A percentile compares a stretch with the other conserved stretches of the same genome.
These are phyloP conservation scores for Pseudococcus jackbeardsleyi DNA, from an alignment of 2,888 invertebrate species.

Conservation along the genomic window DNA sequence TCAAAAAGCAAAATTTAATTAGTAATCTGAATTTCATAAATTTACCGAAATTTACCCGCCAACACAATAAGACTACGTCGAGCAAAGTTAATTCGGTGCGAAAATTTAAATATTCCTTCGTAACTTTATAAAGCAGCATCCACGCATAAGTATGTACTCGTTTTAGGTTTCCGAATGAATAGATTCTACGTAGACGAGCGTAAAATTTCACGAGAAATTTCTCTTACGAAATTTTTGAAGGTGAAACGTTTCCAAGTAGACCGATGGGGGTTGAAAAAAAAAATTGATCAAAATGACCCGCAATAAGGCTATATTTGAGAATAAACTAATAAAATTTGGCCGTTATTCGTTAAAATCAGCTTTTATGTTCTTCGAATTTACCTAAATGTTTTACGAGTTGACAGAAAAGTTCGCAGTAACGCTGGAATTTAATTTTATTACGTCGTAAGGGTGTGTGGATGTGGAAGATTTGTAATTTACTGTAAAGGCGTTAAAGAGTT, in stretches of 20 bases:
- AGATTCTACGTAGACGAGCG: background rate
- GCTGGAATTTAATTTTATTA: background rate
- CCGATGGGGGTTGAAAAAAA: background rate
- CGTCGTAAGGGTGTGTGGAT: background rate
- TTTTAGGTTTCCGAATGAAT: background rate
- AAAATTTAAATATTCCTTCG: slow-evolving; percentile 22
- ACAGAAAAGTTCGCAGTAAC: background rate
- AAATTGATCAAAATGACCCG: background rate
- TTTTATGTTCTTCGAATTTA: background rate
- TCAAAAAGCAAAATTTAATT: slow-evolving; percentile 14
- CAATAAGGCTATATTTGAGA: background rate
- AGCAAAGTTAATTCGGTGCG: background rate
- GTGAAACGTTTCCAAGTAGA: background rate
- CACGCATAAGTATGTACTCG: background rate
- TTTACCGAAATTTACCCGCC: slow-evolving; percentile 5
- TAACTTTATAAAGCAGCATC: background rate
- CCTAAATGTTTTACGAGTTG: slow-evolving; percentile 8
- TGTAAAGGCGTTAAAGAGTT: slow-evolving; percentile 1
- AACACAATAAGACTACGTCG: slow-evolving; percentile 7
- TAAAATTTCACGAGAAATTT: background rate
- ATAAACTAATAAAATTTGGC: background rate
- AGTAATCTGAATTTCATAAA: slow-evolving; percentile 24
- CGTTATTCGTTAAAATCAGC: background rate
- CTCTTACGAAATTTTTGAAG: background rate
- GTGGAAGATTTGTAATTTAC: background rate